A percentile compares a stretch with the other conserved stretches of the same genome.
These are phyloP conservation scores for Sphinx pinastri DNA, from an alignment of 2,888 invertebrate genomes.

Conservation along the genomic window DNA sequence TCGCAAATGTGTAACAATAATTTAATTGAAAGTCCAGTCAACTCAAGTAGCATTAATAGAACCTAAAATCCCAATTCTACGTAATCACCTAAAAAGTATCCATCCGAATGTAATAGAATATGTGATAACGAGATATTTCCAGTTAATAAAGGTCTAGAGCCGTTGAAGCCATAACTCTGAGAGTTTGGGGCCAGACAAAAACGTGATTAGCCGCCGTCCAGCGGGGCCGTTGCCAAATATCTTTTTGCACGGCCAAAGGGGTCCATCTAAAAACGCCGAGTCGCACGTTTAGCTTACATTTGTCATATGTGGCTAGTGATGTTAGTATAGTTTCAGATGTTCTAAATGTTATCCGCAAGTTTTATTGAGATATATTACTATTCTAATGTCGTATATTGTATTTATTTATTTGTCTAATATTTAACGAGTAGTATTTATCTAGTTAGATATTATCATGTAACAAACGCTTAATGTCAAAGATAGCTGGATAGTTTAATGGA, in stretches of 20 bases:
- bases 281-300: conserved; percentile 13
- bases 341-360: too few relatives aligned
- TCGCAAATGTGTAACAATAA: too few relatives aligned
- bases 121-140: conserved; percentile 14
- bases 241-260: conserved; percentile 18
- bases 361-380: too few relatives aligned
- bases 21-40: too few relatives aligned
- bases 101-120: background rate
- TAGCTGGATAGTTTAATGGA: too few relatives aligned
- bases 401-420: too few relatives aligned
- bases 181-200: conserved; percentile 20
- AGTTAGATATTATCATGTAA: too few relatives aligned
- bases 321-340: background rate
- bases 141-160: conserved; percentile 18
- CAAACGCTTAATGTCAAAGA: too few relatives aligned
- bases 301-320: conserved; percentile 20
- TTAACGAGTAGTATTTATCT: too few relatives aligned
- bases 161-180: conserved; percentile 17
- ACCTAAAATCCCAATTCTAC: background rate
- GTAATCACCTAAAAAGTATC: background rate
- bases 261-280: conserved; percentile 17
- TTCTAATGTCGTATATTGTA: too few relatives aligned
- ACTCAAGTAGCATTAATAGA: background rate
- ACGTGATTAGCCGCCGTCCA: conserved; percentile 19
- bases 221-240: conserved; percentile 16